Percentiles rank a stretch among this genome's conserved stretches.
phyloP scores from a whole-genome alignment of 2,888 invertebrate species.

The Tribolium freemani region DNA sequence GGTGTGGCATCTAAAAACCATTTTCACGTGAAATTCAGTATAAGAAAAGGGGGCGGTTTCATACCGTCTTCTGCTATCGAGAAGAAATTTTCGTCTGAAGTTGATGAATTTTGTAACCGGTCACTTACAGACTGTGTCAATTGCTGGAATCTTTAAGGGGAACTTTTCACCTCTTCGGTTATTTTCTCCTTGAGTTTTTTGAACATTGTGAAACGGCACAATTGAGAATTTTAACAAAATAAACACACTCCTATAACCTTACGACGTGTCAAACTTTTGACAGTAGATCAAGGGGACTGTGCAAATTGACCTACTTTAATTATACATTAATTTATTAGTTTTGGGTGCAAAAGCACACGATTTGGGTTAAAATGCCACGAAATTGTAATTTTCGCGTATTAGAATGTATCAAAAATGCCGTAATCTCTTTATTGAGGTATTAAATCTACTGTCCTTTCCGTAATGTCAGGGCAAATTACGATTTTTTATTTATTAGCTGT shows the following conservation, averaged over 20 bases:
- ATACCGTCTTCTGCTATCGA: conserved; percentile 67
- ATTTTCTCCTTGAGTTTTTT: conserved; percentile 90
- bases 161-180: conserved; percentile 89
- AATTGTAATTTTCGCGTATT: too few species aligned
- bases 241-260: conserved; percentile 61
- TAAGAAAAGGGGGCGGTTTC: background rate
- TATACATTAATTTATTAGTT: background rate
- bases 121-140: conserved; percentile 80
- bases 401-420: too few species aligned
- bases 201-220: conserved; percentile 74
- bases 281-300: conserved; percentile 7
- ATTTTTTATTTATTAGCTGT: too few species aligned
- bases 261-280: conserved; percentile 57
- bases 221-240: conserved; percentile 47
- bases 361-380: too few species aligned
- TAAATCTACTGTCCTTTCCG: too few species aligned
- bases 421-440: too few species aligned
- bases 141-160: conserved; percentile 86
- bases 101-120: conserved; percentile 65
- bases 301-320: background rate
- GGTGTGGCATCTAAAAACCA: conserved; percentile 53
- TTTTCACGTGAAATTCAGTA: background rate
- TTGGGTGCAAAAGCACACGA: too few species aligned
- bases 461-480: too few species aligned
- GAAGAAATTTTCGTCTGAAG: conserved; percentile 65